Conservation (phyloP, 2,797 vertebrate species). For the Antrozous pallidus region DNA sequence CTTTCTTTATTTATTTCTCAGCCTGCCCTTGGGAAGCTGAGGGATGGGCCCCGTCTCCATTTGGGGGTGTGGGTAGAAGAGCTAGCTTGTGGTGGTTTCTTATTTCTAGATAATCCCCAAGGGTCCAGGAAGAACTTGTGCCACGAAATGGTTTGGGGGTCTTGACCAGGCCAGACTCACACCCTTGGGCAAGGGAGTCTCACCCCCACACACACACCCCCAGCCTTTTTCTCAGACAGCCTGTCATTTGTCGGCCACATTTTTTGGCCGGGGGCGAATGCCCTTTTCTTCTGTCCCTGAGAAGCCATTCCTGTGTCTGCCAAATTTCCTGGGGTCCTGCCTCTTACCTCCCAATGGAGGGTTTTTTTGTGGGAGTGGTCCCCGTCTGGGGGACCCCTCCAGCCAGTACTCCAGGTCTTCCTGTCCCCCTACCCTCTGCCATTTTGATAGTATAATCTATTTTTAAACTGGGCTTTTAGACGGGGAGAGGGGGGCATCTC, state of each 20-base stretch:
- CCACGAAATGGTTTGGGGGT: constrained; percentile 26
- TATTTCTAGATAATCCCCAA: constrained; percentile 40
- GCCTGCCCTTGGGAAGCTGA: constrained; percentile 57
- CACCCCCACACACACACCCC: neutral
- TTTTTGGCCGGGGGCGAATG: constrained; percentile 50
- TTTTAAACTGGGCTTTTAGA: constrained; percentile 79
- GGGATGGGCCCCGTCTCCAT: constrained; percentile 39
- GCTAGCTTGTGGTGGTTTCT: constrained; percentile 39
- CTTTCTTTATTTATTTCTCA: constrained; percentile 74
- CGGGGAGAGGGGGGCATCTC: constrained; percentile 64
- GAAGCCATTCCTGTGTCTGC: constrained; percentile 75
- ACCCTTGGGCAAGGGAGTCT: constrained; percentile 36
- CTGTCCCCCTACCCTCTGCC: constrained; percentile 60
- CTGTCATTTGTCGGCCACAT: constrained; percentile 47
- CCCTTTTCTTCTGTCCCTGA: constrained; percentile 53
- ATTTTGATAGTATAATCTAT: constrained; percentile 81
- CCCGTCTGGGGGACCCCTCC: constrained; percentile 72
- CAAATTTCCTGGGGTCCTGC: constrained; percentile 65
- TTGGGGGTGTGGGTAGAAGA: constrained; percentile 46
- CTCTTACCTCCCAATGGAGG: constrained; percentile 72
- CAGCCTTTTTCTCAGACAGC: constrained; percentile 56
- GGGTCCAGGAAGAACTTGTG: constrained; percentile 49
- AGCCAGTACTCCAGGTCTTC: constrained; percentile 63
- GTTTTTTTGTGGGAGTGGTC: constrained; percentile 15
- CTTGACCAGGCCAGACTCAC: constrained; percentile 50